Percentiles rank a stretch among this genome's conserved stretches.
Evolutionary conservation across 2,888 invertebrate genomes (phyloP).

Genomic region (Eristalis arbustorum): DNA sequence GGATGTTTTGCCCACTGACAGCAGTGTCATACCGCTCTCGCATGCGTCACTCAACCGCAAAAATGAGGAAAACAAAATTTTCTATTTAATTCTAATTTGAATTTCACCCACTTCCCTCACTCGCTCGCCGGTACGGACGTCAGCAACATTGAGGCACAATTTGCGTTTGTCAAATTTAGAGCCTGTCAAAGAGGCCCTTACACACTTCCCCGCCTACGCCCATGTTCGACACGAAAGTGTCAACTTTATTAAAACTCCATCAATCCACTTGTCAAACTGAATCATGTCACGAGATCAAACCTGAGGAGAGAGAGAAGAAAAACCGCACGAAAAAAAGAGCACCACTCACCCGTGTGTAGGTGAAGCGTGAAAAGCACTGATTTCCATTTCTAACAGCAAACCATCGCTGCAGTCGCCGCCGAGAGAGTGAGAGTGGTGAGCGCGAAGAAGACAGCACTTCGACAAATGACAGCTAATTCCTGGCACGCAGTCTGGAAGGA

Average conservation of each 20-base stretch:
- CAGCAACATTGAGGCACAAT: slow-evolving; percentile 16
- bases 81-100: not conserved
- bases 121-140: not conserved
- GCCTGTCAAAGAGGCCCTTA: slow-evolving; percentile 31
- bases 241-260: slow-evolving; percentile 59
- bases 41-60: not conserved
- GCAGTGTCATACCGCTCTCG: not conserved
- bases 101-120: not conserved
- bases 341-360: slow-evolving; percentile 1
- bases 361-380: slow-evolving; percentile 46
- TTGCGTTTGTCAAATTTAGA: slow-evolving; percentile 42
- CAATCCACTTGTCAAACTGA: slow-evolving; percentile 52
- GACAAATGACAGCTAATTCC: slow-evolving; percentile 70
- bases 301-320: not conserved
- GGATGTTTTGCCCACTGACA: not conserved
- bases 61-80: not conserved
- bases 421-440: slow-evolving; percentile 1
- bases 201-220: not conserved
- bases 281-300: slow-evolving; percentile 51
- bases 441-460: slow-evolving; percentile 42
- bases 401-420: not conserved
- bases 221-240: slow-evolving; percentile 53
- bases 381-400: slow-evolving; percentile 1
- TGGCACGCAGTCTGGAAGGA: slow-evolving; percentile 53
- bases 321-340: not conserved